Percentiles rank a stretch among this genome's conserved stretches.
phyloP scores from a whole-genome alignment of 2,113 vertebrate genomes.

The Bos taurus region ARS-UCD2.0 NC_037347.1:14946001-14946500 shows the following conservation, averaged over 20 bases:
- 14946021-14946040: not conserved
- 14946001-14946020: not conserved
- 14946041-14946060: not conserved
- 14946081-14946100: not conserved
- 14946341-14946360: slow-evolving; percentile 39
- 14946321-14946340: not conserved
- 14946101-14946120: not conserved
- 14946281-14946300: not conserved
- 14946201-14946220: not conserved
- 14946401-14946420: slow-evolving; percentile 29
- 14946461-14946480: not conserved
- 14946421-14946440: slow-evolving; percentile 36
- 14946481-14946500: not conserved
- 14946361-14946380: not conserved
- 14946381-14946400: slow-evolving; percentile 34
- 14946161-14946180: not conserved
- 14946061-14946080: not conserved
- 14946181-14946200: not conserved
- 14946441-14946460: not conserved
- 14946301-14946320: not conserved
- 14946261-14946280: not conserved
- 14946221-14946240: not conserved
- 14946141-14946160: not conserved
- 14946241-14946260: not conserved
- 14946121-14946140: not conserved